phyloP scores from a whole-genome alignment of 2,888 invertebrate genomes.

The Smittia aterrima region DNA sequence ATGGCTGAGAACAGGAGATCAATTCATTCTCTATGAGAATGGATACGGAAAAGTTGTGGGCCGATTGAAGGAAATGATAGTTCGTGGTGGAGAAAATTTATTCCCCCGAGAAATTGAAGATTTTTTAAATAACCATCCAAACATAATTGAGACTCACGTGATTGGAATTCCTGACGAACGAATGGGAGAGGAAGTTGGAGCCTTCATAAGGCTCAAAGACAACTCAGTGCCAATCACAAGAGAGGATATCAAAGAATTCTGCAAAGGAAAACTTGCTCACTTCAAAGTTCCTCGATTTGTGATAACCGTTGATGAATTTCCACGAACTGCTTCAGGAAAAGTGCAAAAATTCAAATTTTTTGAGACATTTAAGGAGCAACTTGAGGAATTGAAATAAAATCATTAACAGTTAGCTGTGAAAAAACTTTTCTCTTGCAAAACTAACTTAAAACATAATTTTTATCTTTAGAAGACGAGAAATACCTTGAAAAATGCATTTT shows the following conservation, averaged over 20 bases:
- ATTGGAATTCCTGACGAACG: constrained; percentile 59
- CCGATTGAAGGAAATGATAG: constrained; percentile 72
- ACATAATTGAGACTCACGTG: constrained; percentile 67
- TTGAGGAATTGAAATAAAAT: too few species aligned
- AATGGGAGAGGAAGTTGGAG: constrained; percentile 71
- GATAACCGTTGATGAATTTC: constrained; percentile 64
- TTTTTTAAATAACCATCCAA: constrained; percentile 66
- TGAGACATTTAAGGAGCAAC: constrained; percentile 45
- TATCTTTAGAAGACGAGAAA: too few species aligned
- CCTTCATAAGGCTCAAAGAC: constrained; percentile 60
- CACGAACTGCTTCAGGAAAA: constrained; percentile 77
- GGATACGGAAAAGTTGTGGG: constrained; percentile 71
- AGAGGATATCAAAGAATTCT: constrained; percentile 61
- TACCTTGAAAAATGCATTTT: too few species aligned
- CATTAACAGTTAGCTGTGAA: too few species aligned
- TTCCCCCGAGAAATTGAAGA: constrained; percentile 79
- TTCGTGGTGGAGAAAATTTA: constrained; percentile 78
- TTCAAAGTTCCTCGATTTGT: constrained; percentile 77
- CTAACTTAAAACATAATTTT: too few species aligned
- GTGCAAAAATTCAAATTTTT: constrained; percentile 66
- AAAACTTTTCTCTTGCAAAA: too few species aligned
- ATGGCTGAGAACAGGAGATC: constrained; percentile 57
- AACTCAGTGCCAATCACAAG: constrained; percentile 54
- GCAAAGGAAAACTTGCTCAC: constrained; percentile 68
- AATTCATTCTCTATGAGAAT: constrained; percentile 47